Percentiles rank a stretch among this genome's conserved stretches.
Evolutionary conservation across 2,797 vertebrate genomes (phyloP).

Genomic region (Ptychobarbus kaznakovi): DNA sequence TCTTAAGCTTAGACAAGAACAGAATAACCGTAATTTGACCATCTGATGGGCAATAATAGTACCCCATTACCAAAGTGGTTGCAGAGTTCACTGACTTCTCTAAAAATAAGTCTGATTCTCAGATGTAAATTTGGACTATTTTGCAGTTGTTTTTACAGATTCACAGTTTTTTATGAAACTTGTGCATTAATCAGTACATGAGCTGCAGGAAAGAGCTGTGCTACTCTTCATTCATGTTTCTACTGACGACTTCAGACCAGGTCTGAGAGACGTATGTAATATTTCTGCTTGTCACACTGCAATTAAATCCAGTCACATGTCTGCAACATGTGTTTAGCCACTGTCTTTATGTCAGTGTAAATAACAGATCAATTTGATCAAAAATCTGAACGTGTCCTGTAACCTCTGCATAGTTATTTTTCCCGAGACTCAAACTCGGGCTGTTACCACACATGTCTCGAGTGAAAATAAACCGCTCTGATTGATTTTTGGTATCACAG

Average conservation of each 20-base stretch:
- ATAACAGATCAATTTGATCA: not conserved
- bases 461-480: conserved; percentile 30
- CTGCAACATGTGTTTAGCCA: not conserved
- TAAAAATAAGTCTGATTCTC: too few species aligned
- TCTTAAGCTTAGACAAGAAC: not conserved
- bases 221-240: not conserved
- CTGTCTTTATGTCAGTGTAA: not conserved
- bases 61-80: not conserved
- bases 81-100: not conserved
- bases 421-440: too few species aligned
- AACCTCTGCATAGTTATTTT: not conserved
- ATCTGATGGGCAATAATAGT: not conserved
- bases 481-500: conserved; percentile 38
- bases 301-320: not conserved
- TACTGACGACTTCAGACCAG: not conserved
- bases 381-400: not conserved
- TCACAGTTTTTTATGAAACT: not conserved
- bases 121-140: not conserved
- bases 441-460: too few species aligned
- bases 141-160: not conserved
- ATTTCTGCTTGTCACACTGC: not conserved
- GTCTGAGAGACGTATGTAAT: not conserved
- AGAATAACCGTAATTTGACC: not conserved
- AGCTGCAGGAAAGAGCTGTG: not conserved
- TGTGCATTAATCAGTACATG: not conserved